Evolutionary conservation across 2,797 vertebrate species (phyloP), one percentile per base, ranked within the genome.

Genomic region (Eurystomus glaucurus): DNA sequence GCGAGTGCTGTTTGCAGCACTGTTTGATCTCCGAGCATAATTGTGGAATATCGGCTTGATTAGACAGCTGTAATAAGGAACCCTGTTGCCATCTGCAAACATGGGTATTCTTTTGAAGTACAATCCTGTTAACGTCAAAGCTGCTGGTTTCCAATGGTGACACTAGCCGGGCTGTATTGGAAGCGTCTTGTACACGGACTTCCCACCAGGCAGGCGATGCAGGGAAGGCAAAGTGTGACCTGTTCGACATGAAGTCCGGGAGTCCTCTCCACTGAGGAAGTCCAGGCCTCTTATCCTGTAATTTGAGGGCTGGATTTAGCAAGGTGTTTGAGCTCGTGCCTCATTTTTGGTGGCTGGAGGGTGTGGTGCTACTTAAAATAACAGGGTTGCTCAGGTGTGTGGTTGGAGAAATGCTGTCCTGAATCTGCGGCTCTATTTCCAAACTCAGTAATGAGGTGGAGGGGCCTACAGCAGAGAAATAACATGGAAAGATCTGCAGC

Each of bases 31-130:
- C 10, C 9, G 76, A 57, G 64, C 21, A 29, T 66, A 87, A 91
- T 48, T 85, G 93, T 2, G 6, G 92, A 13, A 35, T 91, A 72
- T 76, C 10, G 18, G 86, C 92, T 84, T 76, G 90, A 91, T 86
- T 81, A 97, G 97, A 20, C 92, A 90, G 94, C 97, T 97, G 91
- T 89, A 96, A 91, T 87, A 66, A 97, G 96, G 87, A 94, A 52
- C 94, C 94, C 82, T 58, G 69, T 88, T 91, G 85, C 91, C 93
- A 94, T 95, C 97, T 95, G 93, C 95, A 86, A 45, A 79, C 95
- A 88, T 0, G 39, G 33, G 7, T 52, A 41, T 74, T 62, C 96
- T 82, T 96, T 85, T 97, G 94, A 97, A 96, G 97, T 86, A 66
- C 86, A 64, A 64, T 69, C 75, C 94, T 71, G 96, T 74, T 76